Base-by-base conservation (phyloP, 2,113 vertebrate species). In the Lucifuga dentata region DNA sequence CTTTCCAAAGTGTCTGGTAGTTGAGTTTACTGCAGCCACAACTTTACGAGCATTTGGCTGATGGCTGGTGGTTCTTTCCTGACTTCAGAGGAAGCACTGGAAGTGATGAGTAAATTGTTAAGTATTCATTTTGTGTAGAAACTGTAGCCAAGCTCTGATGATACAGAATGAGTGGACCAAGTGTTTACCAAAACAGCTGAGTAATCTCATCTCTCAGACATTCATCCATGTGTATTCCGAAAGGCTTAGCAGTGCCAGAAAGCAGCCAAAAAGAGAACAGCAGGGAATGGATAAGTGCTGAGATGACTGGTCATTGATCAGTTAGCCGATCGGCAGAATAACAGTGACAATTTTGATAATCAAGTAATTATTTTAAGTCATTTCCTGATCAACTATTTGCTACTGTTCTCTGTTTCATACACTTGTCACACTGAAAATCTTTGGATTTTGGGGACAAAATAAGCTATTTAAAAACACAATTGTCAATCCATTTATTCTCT, bases 101-200 rank as follows among this genome's bases (percentile, higher is more conserved):
- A 23, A 71, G 24, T 29, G 20, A 69, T 81, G 84, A 83, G 66
- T 63, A 68, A 21, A 64, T 65, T 11, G 43, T 58, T 56, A 60
- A 78, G 80, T 62, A 86, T 85, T 84, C 71, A 43, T 66, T 45
- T 68, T 61, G 75, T 65, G 64, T 61, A 5, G 32, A 75, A 72
- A 60, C 43, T 73, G 43, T 8, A 24, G 41, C 65, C 64, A 33
- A 36, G 21, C 16, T 44, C 48, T 26, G 75, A 69, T 84, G 87
- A 89, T 64, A 72, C 83, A 83, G 55, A 16, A 26, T 78, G 84
- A 88, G 73, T 74, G 57, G 68, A 68, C 64, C 9, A 2, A 76
- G 36, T 74, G 63, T 84, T 86, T 80, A 73, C 68, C 62, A 63
- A 66, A 77, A 53, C 29, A 44, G 21, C 38, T 13, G 39, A 60